Percentiles rank a stretch among this genome's conserved stretches.
These are phyloP conservation scores for Junonia oenone DNA, from an alignment of 2,888 invertebrate species.

Conservation along the genomic window DNA sequence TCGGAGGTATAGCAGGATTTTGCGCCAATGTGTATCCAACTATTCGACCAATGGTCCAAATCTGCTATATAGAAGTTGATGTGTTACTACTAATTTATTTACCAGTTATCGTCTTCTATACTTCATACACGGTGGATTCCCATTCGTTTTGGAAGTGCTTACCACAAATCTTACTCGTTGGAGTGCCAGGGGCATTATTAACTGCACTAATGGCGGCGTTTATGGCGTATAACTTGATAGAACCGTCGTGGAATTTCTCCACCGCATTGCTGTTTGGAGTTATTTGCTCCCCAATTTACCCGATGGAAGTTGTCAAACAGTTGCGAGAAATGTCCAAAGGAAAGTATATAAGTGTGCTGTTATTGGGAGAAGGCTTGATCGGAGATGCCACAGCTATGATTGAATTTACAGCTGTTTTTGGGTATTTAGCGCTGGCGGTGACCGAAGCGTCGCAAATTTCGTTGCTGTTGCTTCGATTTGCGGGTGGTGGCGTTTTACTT, in stretches of 20 bases:
- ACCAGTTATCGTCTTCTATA: slow-evolving; percentile 59
- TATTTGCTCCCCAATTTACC: slow-evolving; percentile 63
- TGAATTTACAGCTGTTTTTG: slow-evolving; percentile 58
- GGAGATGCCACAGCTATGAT: slow-evolving; percentile 68
- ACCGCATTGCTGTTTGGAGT: slow-evolving; percentile 59
- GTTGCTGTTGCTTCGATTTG: slow-evolving; percentile 54
- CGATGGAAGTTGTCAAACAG: slow-evolving; percentile 60
- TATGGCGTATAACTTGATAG: slow-evolving; percentile 61
- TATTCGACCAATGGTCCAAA: slow-evolving; percentile 52
- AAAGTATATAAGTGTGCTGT: slow-evolving; percentile 60
- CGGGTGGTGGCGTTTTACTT: slow-evolving; percentile 57
- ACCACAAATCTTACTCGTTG: slow-evolving; percentile 58
- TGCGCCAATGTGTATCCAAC: slow-evolving; percentile 49
- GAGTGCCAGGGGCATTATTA: slow-evolving; percentile 53
- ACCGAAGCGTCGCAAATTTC: slow-evolving; percentile 50
- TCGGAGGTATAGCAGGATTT: slow-evolving; percentile 59
- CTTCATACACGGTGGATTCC: slow-evolving; percentile 59
- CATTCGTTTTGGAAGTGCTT: slow-evolving; percentile 65
- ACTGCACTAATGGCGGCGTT: slow-evolving; percentile 56
- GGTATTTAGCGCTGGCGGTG: slow-evolving; percentile 52
- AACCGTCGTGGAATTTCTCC: slow-evolving; percentile 54
- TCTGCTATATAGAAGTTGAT: slow-evolving; percentile 60
- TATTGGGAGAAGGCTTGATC: slow-evolving; percentile 62
- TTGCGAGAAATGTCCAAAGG: slow-evolving; percentile 57
- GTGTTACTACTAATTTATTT: slow-evolving; percentile 49